A percentile compares a stretch with the other conserved stretches of the same genome.
phyloP scores from a whole-genome alignment of 2,113 vertebrate species.

The Aegithalos caudatus region DNA sequence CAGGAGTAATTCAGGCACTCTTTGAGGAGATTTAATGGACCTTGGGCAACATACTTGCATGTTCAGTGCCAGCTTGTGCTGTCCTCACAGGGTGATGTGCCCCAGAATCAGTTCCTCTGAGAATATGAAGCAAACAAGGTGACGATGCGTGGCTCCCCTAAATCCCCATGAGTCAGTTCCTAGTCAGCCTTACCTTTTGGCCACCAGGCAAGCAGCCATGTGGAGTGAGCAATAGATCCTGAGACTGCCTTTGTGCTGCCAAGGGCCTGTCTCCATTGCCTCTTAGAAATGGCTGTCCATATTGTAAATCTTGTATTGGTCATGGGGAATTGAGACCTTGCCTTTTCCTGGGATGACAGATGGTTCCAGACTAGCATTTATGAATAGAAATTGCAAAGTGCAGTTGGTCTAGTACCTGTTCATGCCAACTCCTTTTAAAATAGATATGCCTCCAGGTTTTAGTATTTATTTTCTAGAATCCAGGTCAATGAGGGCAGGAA shows the following conservation, averaged over 20 bases:
- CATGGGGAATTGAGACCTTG: neutral
- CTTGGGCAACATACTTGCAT: neutral
- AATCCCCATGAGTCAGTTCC: neutral
- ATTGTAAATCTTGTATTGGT: neutral
- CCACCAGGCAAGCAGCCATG: neutral
- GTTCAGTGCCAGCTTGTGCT: neutral
- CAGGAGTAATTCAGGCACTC: neutral
- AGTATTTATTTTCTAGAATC: neutral
- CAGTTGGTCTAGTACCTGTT: neutral
- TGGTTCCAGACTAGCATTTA: neutral
- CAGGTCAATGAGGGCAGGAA: neutral
- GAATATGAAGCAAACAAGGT: neutral
- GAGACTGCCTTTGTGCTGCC: neutral
- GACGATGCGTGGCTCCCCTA: neutral
- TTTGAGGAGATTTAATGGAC: neutral
- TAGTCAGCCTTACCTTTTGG: neutral
- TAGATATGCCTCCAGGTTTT: neutral
- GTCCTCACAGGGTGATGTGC: neutral
- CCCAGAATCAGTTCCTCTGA: neutral
- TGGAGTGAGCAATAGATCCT: neutral
- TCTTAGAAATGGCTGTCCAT: neutral
- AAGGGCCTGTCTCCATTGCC: neutral
- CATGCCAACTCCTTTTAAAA: neutral
- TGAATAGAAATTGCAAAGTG: neutral
- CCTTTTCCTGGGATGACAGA: neutral